Percentiles rank a stretch among this genome's conserved stretches.
Evolutionary conservation across 2,888 invertebrate species (phyloP).

Genomic region (Falcaria lacertinaria): DNA sequence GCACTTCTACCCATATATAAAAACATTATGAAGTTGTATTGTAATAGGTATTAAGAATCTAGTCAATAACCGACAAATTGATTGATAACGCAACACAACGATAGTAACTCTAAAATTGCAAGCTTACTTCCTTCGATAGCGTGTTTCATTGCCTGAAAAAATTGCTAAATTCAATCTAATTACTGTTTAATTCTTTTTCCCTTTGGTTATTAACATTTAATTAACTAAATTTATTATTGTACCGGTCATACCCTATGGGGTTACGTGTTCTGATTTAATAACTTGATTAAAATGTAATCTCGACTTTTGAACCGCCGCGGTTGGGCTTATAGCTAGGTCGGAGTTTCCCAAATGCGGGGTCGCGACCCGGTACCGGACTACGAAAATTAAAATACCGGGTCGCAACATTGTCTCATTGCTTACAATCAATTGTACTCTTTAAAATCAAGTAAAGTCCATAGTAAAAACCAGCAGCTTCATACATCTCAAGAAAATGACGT

Average conservation of each 20-base stretch:
- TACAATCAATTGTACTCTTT: too few relatives aligned
- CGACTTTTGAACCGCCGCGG: constrained; percentile 27
- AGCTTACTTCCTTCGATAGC: not conserved
- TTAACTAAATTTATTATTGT: constrained; percentile 21
- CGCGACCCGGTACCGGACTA: too few relatives aligned
- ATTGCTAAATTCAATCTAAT: not conserved
- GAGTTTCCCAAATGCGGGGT: too few relatives aligned
- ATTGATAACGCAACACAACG: not conserved
- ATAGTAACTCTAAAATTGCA: not conserved
- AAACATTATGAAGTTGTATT: not conserved
- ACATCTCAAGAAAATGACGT: too few relatives aligned
- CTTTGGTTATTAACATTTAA: constrained; percentile 5
- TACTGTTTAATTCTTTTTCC: not conserved
- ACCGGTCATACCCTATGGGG: constrained; percentile 22
- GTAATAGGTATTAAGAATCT: not conserved
- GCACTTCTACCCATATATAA: too few relatives aligned
- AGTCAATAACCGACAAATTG: not conserved
- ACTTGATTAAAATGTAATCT: constrained; percentile 42
- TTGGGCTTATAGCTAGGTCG: not conserved
- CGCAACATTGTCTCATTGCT: too few relatives aligned
- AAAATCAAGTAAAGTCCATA: too few relatives aligned
- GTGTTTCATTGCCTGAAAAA: not conserved
- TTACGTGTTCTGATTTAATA: constrained; percentile 32
- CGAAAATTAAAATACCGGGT: too few relatives aligned
- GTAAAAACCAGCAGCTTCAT: too few relatives aligned